A percentile compares a stretch with the other conserved stretches of the same genome.
Conservation (phyloP, 2,113 vertebrate species). For the Lota lota region DNA sequence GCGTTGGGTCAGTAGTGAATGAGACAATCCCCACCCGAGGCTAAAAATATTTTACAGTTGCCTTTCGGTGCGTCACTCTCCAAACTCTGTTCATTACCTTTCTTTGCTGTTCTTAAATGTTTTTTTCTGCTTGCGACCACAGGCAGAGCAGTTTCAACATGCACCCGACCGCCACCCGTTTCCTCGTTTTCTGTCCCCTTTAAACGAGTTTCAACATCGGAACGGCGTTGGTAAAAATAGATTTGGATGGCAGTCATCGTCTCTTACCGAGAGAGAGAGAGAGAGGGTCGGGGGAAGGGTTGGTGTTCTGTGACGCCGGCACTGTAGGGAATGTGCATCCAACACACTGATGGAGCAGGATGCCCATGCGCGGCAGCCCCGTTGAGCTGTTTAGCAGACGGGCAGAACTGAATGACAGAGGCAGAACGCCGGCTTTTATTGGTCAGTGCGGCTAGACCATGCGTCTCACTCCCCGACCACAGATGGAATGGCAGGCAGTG, state of each 20-base stretch:
- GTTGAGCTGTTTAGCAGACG: slow-evolving; percentile 46
- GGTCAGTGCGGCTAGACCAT: slow-evolving; percentile 58
- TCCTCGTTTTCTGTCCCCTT: too few relatives aligned
- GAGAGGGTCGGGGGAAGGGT: too few relatives aligned
- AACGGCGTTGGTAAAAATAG: too few relatives aligned
- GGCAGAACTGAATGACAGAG: slow-evolving; percentile 38
- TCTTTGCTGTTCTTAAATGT: slow-evolving; percentile 32
- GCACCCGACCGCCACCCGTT: too few relatives aligned
- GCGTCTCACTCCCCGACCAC: slow-evolving; percentile 53
- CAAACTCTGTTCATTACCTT: slow-evolving; percentile 24
- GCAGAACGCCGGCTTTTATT: slow-evolving; percentile 40
- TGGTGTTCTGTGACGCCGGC: too few relatives aligned
- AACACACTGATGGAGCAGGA: too few relatives aligned
- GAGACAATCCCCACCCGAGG: slow-evolving; percentile 27
- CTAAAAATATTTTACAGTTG: slow-evolving; percentile 66
- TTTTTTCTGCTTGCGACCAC: slow-evolving; percentile 1
- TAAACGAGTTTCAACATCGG: too few relatives aligned
- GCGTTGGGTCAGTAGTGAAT: slow-evolving; percentile 46
- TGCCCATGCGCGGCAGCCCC: too few relatives aligned
- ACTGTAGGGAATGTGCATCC: too few relatives aligned
- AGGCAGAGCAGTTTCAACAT: too few relatives aligned
- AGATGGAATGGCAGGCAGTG: slow-evolving; percentile 18
- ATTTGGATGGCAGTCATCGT: too few relatives aligned
- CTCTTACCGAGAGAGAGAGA: too few relatives aligned
- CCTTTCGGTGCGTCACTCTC: slow-evolving; percentile 42